phyloP scores from a whole-genome alignment of 2,113 vertebrate genomes.

The Zosterops lateralis region DNA sequence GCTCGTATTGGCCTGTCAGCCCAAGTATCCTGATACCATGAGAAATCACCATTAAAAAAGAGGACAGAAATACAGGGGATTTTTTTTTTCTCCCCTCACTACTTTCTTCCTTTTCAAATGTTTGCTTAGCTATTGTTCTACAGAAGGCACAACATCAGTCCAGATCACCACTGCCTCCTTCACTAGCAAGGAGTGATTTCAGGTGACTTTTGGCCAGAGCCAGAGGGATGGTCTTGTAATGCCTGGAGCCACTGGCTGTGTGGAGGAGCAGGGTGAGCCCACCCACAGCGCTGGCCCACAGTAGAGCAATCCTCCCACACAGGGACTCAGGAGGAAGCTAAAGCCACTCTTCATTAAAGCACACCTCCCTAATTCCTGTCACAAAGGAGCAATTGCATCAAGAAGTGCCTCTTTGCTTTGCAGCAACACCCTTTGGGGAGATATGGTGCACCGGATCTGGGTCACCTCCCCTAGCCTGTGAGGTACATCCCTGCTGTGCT shows the following conservation, averaged over 20 bases:
- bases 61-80: not conserved
- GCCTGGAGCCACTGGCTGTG: not conserved
- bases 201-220: not conserved
- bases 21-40: not conserved
- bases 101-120: not conserved
- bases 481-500: not conserved
- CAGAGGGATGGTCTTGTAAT: not conserved
- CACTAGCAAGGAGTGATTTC: not conserved
- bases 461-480: not conserved
- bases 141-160: not conserved
- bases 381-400: not conserved
- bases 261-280: not conserved
- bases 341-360: not conserved
- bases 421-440: not conserved
- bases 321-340: not conserved
- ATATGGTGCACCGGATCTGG: not conserved
- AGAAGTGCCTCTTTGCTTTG: not conserved
- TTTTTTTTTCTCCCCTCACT: not conserved
- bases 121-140: not conserved
- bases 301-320: not conserved
- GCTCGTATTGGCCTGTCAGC: not conserved
- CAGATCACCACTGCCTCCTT: not conserved
- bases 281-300: not conserved
- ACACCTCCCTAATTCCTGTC: conserved; percentile 19
- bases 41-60: not conserved